phyloP scores from a whole-genome alignment of 2,797 vertebrate genomes.

The Parauchenoglanis ngamensis region DNA sequence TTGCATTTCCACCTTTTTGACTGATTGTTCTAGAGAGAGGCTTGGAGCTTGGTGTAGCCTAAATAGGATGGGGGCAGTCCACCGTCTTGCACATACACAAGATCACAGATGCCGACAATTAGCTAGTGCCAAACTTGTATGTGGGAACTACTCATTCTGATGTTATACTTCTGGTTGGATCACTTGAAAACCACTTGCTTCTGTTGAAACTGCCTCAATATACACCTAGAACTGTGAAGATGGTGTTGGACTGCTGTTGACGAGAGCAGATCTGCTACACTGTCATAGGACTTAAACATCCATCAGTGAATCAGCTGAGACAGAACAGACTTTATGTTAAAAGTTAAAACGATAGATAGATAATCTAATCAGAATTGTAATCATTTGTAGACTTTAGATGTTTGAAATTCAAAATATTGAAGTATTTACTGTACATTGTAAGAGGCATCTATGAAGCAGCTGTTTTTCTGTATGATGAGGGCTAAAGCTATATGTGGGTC shows the following conservation, averaged over 20 bases:
- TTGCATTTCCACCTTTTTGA: not conserved
- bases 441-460: not conserved
- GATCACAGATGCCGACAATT: not conserved
- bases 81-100: not conserved
- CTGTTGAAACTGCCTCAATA: too few relatives aligned
- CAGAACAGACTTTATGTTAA: too few relatives aligned
- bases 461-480: conserved; percentile 42
- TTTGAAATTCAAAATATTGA: not conserved
- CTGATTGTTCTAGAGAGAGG: not conserved
- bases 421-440: not conserved
- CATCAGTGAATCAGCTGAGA: too few relatives aligned
- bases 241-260: too few relatives aligned
- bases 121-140: not conserved
- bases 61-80: not conserved
- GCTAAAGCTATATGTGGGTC: conserved; percentile 75
- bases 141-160: not conserved
- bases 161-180: too few relatives aligned
- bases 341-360: too few relatives aligned
- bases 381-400: not conserved
- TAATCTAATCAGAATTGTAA: not conserved
- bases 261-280: too few relatives aligned
- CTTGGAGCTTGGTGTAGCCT: too few relatives aligned
- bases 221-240: too few relatives aligned
- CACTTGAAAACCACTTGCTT: too few relatives aligned
- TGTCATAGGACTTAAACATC: too few relatives aligned